Conservation (phyloP, 2,797 vertebrate genomes). For the Lophius americanus region DNA sequence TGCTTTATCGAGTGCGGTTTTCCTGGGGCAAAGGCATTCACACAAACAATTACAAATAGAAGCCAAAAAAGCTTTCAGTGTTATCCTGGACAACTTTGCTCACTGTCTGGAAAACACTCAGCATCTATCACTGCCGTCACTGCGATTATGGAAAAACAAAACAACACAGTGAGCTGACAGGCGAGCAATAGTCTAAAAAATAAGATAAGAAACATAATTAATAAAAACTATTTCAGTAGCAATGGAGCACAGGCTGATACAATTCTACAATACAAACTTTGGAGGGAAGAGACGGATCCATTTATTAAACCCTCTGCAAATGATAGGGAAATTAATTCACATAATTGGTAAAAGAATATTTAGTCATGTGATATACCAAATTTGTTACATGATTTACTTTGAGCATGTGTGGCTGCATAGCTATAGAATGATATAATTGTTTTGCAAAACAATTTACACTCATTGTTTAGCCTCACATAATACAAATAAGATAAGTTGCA, state of each 20-base stretch:
- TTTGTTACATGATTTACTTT: no score
- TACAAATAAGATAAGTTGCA: no score
- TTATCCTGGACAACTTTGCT: conserved; percentile 32
- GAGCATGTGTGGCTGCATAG: no score
- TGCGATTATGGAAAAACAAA: conserved; percentile 22
- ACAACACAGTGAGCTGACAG: conserved; percentile 33
- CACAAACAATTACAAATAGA: conserved; percentile 19
- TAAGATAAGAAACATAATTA: neutral
- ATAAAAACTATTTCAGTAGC: neutral
- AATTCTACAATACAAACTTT: neutral
- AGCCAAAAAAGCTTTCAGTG: conserved; percentile 52
- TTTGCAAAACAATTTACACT: no score
- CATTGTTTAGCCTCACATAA: no score
- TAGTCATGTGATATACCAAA: no score
- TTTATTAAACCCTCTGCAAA: no score
- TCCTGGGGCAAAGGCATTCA: conserved; percentile 17
- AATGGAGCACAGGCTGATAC: neutral
- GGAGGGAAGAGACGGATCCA: neutral
- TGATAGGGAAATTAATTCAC: no score
- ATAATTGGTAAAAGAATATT: no score
- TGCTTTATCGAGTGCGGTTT: conserved; percentile 37
- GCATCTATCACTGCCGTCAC: conserved; percentile 27
- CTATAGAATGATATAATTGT: no score
- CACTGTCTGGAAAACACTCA: conserved; percentile 22
- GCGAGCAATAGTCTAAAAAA: conserved; percentile 18